Evolutionary conservation across 2,113 vertebrate species (phyloP).

Genomic region (Rattus norvegicus): DNA sequence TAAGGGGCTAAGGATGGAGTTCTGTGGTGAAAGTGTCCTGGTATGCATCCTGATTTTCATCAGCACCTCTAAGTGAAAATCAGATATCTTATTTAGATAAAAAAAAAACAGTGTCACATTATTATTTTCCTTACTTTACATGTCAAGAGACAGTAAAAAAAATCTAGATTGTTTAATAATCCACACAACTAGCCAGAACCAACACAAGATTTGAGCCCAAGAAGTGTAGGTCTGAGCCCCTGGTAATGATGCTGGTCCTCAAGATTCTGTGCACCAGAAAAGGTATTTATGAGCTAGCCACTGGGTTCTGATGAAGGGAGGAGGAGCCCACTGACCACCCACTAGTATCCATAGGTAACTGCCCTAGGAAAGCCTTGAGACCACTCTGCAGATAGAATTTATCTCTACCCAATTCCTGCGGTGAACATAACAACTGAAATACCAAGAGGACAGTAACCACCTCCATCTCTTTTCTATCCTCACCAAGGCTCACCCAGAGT

Average conservation of each 20-base stretch:
- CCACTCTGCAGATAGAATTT: neutral
- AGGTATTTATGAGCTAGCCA: neutral
- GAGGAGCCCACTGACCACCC: accelerated
- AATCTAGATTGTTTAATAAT: neutral
- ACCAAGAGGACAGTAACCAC: neutral
- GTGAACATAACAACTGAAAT: neutral
- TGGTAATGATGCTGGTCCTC: neutral
- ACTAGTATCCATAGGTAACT: neutral
- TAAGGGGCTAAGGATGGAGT: neutral
- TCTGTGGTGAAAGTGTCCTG: neutral
- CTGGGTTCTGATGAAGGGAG: accelerated
- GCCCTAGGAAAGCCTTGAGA: neutral
- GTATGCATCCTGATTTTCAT: too few relatives aligned
- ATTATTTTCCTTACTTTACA: neutral
- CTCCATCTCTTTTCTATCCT: neutral
- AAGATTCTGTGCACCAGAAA: too few relatives aligned
- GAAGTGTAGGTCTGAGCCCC: neutral
- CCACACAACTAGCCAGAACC: neutral
- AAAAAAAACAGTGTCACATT: neutral
- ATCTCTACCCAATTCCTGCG: neutral
- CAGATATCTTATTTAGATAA: neutral
- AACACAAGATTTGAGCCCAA: neutral
- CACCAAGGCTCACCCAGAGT: neutral
- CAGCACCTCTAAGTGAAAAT: neutral
- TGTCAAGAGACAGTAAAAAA: neutral